Base-by-base conservation (phyloP, 2,113 vertebrate genomes). In the Taurulus bubalis region DNA sequence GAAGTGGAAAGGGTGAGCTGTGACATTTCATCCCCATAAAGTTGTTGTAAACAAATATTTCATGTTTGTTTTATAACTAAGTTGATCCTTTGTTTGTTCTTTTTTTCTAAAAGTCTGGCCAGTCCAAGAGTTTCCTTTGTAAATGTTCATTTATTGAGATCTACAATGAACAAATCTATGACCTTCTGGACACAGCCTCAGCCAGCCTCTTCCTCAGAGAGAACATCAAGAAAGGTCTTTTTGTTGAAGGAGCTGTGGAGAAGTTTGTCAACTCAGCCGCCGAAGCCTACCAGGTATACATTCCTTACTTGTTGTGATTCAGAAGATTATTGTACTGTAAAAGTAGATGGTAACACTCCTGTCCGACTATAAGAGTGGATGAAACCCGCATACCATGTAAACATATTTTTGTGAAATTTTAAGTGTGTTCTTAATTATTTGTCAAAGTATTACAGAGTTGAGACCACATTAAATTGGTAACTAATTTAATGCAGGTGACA, bases 71-170 rank as follows among this genome's bases (percentile, higher is more conserved):
- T 73, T 58, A 7, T 32, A 77, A 85, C 28, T 0, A 59, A 20
- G 67, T 45, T 78, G 1, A 11, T 51, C 6, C 10, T 79, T 74
- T 80, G 10, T 16, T 82, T 89, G 2, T 84, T 73, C 38, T 87
- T 30, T 85, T 34, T 53, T 83, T 5, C 42, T 26, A 45, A 47
- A 74, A 99, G 97, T 96, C 97, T 89, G 93, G 94, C 22, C 86
- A 88, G 60, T 94, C 94, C 15, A 99, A 98, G 92, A 98, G 94
- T 83, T 99, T 99, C 90, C 96, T 99, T 34, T 99, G 98, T 88
- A 99, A 99, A 89, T 99, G 97, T 82, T 99, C 98, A 2, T 99
- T 99, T 84, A 98, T 98, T 75, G 98, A 99, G 90, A 99, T 99
- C 84, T 99, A 99, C 94, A 99, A 99, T 0, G 98, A 99, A 70